Conservation (phyloP, 2,888 invertebrate genomes). For the Hedya salicella region DNA sequence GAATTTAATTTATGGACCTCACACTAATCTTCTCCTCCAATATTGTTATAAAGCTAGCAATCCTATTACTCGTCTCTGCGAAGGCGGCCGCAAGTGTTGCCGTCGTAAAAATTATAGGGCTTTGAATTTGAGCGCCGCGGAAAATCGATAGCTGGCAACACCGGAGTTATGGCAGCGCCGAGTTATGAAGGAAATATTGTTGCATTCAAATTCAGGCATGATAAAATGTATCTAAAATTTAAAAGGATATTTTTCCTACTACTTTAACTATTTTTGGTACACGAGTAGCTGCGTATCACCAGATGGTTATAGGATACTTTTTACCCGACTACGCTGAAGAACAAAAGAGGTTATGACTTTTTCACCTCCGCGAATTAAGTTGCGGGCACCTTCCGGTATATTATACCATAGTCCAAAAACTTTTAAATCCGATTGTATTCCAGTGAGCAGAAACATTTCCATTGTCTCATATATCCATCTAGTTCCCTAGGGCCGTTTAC, state of each 20-base stretch:
- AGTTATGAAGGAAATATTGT: constrained; percentile 22
- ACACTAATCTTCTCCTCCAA: neutral
- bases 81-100: constrained; percentile 48
- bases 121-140: constrained; percentile 47
- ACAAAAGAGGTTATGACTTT: no score
- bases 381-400: no score
- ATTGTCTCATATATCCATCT: constrained; percentile 26
- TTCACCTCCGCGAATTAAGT: neutral
- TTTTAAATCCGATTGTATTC: constrained; percentile 3
- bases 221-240: neutral
- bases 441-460: constrained; percentile 25
- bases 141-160: constrained; percentile 42
- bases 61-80: constrained; percentile 18
- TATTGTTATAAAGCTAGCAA: constrained; percentile 10
- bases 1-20: neutral
- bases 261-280: no score
- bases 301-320: no score
- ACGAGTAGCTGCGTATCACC: no score
- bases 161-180: constrained; percentile 25
- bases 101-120: constrained; percentile 50
- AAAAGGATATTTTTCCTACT: no score
- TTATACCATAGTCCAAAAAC: neutral
- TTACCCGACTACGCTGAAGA: no score
- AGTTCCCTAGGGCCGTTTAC: constrained; percentile 2
- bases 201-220: constrained; percentile 9